Evolutionary conservation across 1,140 invertebrate species (phyloP).

Genomic region (Trachymyrmex cornetzi): DNA sequence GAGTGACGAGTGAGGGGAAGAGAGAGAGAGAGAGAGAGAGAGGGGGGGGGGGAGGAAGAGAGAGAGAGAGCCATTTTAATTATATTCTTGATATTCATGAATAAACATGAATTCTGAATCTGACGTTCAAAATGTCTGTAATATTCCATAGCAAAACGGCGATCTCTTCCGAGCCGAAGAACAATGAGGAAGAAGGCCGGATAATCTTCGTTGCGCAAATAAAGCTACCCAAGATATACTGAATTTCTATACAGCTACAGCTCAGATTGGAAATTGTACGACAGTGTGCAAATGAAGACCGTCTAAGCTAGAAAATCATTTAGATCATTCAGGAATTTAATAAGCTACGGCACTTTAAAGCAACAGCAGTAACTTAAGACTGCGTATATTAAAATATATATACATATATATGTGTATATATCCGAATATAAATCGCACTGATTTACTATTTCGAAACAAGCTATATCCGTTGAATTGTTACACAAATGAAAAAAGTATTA

Average conservation of each 20-base stretch:
- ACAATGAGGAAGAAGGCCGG: conserved; percentile 35
- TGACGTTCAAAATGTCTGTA: conserved; percentile 59
- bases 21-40: not conserved
- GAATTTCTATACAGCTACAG: not conserved
- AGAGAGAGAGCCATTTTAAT: conserved; percentile 64
- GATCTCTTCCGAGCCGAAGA: conserved; percentile 27
- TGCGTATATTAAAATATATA: not conserved
- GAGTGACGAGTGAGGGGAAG: conserved; percentile 39
- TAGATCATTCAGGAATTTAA: not conserved
- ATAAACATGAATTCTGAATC: conserved; percentile 66
- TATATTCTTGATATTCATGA: conserved; percentile 67
- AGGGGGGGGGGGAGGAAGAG: not conserved
- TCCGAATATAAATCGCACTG: not conserved
- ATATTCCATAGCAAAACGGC: conserved; percentile 35
- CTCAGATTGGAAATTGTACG: not conserved
- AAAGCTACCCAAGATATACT: not conserved
- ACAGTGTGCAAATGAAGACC: conserved; percentile 10
- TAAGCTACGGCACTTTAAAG: not conserved
- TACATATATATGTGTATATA: not conserved
- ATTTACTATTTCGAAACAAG: not conserved
- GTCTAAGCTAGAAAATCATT: conserved; percentile 4
- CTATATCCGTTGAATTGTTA: not conserved
- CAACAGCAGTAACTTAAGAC: no score
- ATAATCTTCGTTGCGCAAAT: conserved; percentile 44
- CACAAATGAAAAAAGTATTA: not conserved